These are phyloP conservation scores for Sylvia atricapilla DNA, from an alignment of 2,113 vertebrate species.

Conservation along the genomic window DNA sequence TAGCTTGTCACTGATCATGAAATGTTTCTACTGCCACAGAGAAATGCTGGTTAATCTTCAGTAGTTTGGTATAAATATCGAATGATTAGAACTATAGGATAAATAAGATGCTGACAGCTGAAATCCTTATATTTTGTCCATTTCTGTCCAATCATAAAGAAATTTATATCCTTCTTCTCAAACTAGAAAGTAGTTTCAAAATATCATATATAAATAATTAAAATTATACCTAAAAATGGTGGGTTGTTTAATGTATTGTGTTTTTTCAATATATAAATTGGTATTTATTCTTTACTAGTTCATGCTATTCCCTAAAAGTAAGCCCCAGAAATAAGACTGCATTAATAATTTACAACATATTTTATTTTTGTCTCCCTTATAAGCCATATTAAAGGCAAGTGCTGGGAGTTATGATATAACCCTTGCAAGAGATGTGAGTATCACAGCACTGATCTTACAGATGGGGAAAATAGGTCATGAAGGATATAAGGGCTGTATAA, in stretches of 20 bases:
- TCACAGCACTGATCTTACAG: not conserved
- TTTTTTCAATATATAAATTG: not conserved
- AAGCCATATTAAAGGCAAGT: not conserved
- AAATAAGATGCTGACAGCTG: not conserved
- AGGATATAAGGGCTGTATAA: not conserved
- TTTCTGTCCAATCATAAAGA: not conserved
- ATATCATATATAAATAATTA: not conserved
- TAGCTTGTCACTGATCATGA: not conserved
- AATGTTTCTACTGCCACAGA: not conserved
- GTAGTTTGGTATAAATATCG: not conserved
- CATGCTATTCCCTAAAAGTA: not conserved
- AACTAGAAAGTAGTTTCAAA: not conserved
- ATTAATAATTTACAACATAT: not conserved
- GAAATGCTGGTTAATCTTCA: not conserved
- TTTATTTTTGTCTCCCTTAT: not conserved
- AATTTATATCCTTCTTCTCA: not conserved
- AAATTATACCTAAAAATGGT: not conserved
- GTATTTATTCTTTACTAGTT: not conserved
- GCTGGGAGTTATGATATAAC: not conserved
- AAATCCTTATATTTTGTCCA: not conserved
- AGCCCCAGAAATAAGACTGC: not conserved
- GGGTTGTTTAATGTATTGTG: not conserved
- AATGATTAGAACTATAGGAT: not conserved
- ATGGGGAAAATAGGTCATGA: not conserved
- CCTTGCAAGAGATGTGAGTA: not conserved